phyloP scores from a whole-genome alignment of 1,140 invertebrate genomes.

The Rhynchophorus ferrugineus region DNA sequence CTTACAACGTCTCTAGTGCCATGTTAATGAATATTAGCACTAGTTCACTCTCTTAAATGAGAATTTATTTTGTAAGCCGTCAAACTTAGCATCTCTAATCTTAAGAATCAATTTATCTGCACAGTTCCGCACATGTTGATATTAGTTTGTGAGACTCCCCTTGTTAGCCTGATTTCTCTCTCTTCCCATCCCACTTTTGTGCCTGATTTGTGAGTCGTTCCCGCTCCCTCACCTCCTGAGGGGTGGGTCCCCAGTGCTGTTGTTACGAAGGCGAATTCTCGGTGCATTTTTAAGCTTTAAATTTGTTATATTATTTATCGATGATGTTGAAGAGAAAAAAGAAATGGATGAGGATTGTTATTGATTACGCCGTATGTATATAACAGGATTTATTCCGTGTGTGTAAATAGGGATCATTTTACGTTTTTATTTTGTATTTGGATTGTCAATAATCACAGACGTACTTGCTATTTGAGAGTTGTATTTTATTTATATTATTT shows the following conservation, averaged over 20 bases:
- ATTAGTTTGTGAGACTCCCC: too few relatives aligned
- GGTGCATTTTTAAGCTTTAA: slow-evolving; percentile 11
- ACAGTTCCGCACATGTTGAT: slow-evolving; percentile 3
- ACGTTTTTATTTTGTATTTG: not conserved
- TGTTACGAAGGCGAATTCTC: not conserved
- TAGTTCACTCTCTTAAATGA: too few relatives aligned
- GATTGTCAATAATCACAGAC: too few relatives aligned
- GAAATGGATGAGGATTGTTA: slow-evolving; percentile 3
- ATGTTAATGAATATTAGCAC: not conserved
- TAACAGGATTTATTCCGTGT: not conserved
- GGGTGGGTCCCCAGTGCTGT: too few relatives aligned
- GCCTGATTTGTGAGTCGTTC: slow-evolving; percentile 5
- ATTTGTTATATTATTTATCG: slow-evolving; percentile 13
- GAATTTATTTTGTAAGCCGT: too few relatives aligned
- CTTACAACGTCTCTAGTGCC: not conserved
- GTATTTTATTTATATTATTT: too few relatives aligned
- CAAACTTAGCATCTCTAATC: too few relatives aligned
- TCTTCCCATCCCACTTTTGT: slow-evolving; percentile 5
- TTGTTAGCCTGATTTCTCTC: too few relatives aligned
- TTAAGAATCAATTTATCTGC: too few relatives aligned
- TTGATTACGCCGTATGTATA: slow-evolving; percentile 6
- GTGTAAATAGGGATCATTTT: slow-evolving; percentile 14
- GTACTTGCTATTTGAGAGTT: too few relatives aligned
- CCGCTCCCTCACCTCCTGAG: too few relatives aligned
- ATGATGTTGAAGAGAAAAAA: slow-evolving; percentile 5